Conservation (phyloP, 2,888 invertebrate species). For the Elmis aenea region DNA sequence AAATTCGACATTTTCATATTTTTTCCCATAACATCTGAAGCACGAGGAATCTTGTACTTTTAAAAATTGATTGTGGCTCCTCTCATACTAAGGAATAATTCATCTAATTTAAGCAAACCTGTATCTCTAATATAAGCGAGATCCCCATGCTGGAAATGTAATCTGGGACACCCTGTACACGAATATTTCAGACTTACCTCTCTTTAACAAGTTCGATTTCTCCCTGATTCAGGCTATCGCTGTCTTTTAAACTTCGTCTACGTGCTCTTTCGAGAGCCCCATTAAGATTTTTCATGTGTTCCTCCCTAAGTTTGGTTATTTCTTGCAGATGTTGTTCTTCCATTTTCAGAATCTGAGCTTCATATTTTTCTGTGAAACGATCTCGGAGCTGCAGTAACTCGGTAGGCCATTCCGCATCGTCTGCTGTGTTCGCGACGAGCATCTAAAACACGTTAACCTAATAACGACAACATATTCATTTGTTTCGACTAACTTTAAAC, state of each 20-base stretch:
- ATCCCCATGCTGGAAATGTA: too few relatives aligned
- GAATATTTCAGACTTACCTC: slow-evolving; percentile 55
- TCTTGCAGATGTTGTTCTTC: slow-evolving; percentile 58
- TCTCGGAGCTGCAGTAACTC: slow-evolving; percentile 68
- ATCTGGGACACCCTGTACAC: too few relatives aligned
- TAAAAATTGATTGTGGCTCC: too few relatives aligned
- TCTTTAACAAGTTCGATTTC: slow-evolving; percentile 58
- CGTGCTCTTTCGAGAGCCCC: slow-evolving; percentile 38
- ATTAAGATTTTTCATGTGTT: slow-evolving; percentile 36
- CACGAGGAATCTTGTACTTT: too few relatives aligned
- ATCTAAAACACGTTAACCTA: too few relatives aligned
- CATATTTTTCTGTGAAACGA: slow-evolving; percentile 65
- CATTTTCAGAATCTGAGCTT: slow-evolving; percentile 54
- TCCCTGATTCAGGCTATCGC: slow-evolving; percentile 50
- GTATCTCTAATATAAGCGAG: too few relatives aligned
- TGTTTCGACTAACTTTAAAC: too few relatives aligned
- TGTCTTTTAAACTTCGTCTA: slow-evolving; percentile 34
- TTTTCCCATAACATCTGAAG: too few relatives aligned
- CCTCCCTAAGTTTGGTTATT: slow-evolving; percentile 47
- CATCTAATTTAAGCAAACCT: too few relatives aligned
- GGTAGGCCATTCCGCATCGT: slow-evolving; percentile 70
- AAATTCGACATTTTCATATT: too few relatives aligned
- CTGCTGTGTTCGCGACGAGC: slow-evolving; percentile 61
- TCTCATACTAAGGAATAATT: too few relatives aligned
- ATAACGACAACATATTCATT: too few relatives aligned